Conservation (phyloP, 2,113 vertebrate species). For the Phasianus colchicus region DNA sequence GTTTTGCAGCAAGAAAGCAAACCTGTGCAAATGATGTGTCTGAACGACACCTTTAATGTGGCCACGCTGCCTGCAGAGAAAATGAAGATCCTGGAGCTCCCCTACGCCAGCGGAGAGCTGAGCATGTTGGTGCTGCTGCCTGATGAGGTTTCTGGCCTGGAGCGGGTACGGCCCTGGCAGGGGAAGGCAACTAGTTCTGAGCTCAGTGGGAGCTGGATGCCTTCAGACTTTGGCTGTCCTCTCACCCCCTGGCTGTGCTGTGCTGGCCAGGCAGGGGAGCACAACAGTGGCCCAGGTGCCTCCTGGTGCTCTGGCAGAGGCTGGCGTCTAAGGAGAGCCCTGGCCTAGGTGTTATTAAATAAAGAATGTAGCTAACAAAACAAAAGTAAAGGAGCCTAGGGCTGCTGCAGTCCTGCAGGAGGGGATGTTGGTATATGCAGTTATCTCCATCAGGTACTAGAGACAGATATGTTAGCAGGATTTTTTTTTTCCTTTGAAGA, state of each 20-base stretch:
- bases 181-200: not conserved
- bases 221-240: not conserved
- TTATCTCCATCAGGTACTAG: not conserved
- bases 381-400: accelerated
- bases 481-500: not conserved
- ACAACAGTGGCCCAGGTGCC: not conserved
- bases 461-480: not conserved
- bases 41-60: not conserved
- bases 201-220: not conserved
- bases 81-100: slow-evolving; percentile 24
- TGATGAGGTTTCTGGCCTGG: not conserved
- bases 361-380: not conserved
- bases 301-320: not conserved
- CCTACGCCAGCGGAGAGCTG: not conserved
- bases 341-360: not conserved
- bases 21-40: slow-evolving; percentile 27
- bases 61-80: not conserved
- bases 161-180: slow-evolving; percentile 18
- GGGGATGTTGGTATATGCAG: not conserved
- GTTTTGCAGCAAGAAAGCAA: slow-evolving; percentile 25
- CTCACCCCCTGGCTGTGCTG: not conserved
- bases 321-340: not conserved
- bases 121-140: slow-evolving; percentile 54
- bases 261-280: not conserved
- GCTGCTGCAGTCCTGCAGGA: not conserved